phyloP scores from a whole-genome alignment of 2,888 invertebrate genomes.

The Melangyna quadrimaculata region DNA sequence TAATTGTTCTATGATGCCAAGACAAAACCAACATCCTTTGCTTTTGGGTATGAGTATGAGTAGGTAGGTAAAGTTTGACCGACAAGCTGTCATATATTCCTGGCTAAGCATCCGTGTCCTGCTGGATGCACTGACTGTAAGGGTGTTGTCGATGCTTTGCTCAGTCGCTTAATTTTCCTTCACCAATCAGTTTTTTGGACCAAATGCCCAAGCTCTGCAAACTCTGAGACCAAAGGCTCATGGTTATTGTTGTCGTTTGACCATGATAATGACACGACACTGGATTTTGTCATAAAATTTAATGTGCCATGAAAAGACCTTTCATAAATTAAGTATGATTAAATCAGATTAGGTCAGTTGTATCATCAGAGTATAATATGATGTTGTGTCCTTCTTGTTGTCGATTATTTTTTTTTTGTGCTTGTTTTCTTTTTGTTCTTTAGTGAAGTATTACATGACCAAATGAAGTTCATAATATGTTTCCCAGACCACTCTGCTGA shows the following conservation, averaged over 20 bases:
- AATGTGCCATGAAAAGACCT: conserved; percentile 71
- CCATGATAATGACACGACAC: conserved; percentile 72
- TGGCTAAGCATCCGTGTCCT: conserved; percentile 46
- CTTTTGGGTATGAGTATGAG: conserved; percentile 6
- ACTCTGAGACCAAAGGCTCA: conserved; percentile 7
- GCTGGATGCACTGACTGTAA: conserved; percentile 41
- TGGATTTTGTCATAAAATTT: conserved; percentile 69
- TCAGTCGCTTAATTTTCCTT: conserved; percentile 45
- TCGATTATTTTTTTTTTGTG: neutral
- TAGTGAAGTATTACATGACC: conserved; percentile 40
- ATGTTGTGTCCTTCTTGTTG: conserved; percentile 42
- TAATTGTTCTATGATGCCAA: conserved; percentile 43
- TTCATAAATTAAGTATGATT: conserved; percentile 72
- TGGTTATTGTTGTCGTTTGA: conserved; percentile 70
- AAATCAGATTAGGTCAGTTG: conserved; percentile 72
- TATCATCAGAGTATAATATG: conserved; percentile 49
- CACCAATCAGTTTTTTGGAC: neutral
- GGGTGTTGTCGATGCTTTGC: conserved; percentile 34
- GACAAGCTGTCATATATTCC: conserved; percentile 38
- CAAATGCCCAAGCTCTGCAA: neutral
- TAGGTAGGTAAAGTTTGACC: conserved; percentile 41
- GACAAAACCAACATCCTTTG: conserved; percentile 2
- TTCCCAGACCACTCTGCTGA: neutral
- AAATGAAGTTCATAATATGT: conserved; percentile 45
- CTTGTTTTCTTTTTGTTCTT: neutral